phyloP scores from a whole-genome alignment of 2,797 vertebrate species.

The Arnoldichthys spilopterus region DNA sequence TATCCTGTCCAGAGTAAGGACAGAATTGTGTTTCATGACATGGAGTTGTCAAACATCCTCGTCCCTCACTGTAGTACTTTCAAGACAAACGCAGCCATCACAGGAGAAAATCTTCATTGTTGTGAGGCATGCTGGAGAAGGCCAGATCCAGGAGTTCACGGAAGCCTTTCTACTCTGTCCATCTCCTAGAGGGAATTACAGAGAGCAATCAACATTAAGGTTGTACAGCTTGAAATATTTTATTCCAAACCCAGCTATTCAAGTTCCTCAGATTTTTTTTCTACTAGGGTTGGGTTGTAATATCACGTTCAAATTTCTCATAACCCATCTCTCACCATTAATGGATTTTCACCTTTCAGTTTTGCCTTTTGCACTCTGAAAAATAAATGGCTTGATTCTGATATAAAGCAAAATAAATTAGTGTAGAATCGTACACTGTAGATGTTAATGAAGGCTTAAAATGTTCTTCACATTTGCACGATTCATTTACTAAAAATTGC shows the following conservation, averaged over 20 bases:
- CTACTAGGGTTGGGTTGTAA: background rate
- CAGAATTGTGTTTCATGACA: conserved; percentile 17
- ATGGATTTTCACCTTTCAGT: background rate
- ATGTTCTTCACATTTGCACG: background rate
- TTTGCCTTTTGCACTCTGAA: background rate
- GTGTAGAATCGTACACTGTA: background rate
- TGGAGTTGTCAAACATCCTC: conserved; percentile 24
- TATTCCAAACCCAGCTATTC: background rate
- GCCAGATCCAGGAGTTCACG: conserved; percentile 7
- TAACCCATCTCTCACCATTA: background rate
- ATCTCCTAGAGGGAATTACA: conserved; percentile 8
- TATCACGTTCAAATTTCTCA: background rate
- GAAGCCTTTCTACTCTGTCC: conserved; percentile 15
- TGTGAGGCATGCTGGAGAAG: conserved; percentile 21
- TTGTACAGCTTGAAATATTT: background rate
- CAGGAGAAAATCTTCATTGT: conserved; percentile 32
- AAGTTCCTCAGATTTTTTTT: background rate
- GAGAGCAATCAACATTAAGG: background rate
- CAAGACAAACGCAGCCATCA: conserved; percentile 13
- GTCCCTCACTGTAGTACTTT: background rate
- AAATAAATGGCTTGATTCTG: background rate
- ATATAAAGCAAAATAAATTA: background rate
- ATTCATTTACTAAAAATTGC: background rate
- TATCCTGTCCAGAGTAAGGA: conserved; percentile 9
- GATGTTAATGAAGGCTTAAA: background rate